Evolutionary conservation across 53 echinoderm and acorn worm genomes (phyloP), one percentile per base, ranked within the genome.

Genomic region (Zoroaster sp.): DNA sequence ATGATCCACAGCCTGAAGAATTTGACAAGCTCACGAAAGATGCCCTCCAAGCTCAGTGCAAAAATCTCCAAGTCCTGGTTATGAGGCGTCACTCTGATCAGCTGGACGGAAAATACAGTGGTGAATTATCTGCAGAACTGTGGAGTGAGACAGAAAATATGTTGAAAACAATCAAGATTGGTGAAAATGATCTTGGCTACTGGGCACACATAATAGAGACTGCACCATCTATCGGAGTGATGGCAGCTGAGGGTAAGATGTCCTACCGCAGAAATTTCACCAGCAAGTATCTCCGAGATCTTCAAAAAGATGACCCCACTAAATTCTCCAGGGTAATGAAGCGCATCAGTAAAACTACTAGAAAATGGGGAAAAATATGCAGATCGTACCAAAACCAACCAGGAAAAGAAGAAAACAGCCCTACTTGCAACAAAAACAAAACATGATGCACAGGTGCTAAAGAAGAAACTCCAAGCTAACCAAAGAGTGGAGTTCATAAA

Each of bases 121-220:
- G 68, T 3, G 65, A 67, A 15, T 20, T 83, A 25, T 37, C 83
- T 3, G 68, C 34, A 23, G 18, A 83, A 35, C 3, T 66, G 11
- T 28, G 51, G 52, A 31, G 43, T 13, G 72, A 87, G 31, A 87
- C 87, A 18, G 41, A 23, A n/a, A 32, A 72, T 4, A 87, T 45
- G 21, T 15, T 2, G 34, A 87, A 87, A 44, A 41, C 87, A n/a
- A 87, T 72, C 35, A 87, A 87, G 44, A 72, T 42, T 21, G 87
- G 87, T 53, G 87, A 87, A 39, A 87, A 87, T 72, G 87, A 86
- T 28, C 41, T 72, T 21, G 87, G 87, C 14, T 87, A 85, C 71
- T 85, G 86, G 86, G 86, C 86, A 21, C 40, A 82, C 44, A 38
- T 70, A 33, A 85, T 70, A 44, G 69, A 85, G 41, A 85, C 32